phyloP scores from a whole-genome alignment of 2,113 vertebrate genomes.

The Crotalus horridus region DNA sequence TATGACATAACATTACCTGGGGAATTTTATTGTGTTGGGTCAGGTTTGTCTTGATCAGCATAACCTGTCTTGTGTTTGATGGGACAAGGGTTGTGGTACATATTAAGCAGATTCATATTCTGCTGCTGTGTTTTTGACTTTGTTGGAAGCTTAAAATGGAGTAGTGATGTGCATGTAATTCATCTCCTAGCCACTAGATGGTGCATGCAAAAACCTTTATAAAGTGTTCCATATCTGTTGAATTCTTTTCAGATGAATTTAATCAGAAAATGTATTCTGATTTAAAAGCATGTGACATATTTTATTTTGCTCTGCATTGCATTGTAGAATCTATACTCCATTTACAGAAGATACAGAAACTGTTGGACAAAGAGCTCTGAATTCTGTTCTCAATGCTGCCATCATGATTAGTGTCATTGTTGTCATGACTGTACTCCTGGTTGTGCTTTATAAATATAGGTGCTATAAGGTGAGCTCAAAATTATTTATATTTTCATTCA shows the following conservation, averaged over 20 bases:
- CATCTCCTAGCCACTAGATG: conserved; percentile 8
- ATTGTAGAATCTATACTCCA: conserved; percentile 91
- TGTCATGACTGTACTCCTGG: conserved; percentile 94
- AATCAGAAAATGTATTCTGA: background rate
- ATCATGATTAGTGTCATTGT: conserved; percentile 99
- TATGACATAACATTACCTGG: background rate
- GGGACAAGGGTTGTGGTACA: background rate
- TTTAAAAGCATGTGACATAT: background rate
- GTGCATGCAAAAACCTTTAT: background rate
- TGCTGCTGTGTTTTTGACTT: background rate
- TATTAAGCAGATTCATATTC: background rate
- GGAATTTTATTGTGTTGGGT: background rate
- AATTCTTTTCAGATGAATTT: background rate
- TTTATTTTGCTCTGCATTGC: conserved; percentile 43
- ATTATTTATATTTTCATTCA: background rate
- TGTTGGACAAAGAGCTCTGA: conserved; percentile 86
- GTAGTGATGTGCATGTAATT: background rate
- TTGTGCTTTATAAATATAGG: conserved; percentile 96
- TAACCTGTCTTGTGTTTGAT: background rate
- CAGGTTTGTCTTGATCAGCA: background rate
- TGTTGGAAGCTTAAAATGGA: background rate
- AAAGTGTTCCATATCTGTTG: background rate
- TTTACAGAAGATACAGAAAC: conserved; percentile 96
- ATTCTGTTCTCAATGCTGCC: conserved; percentile 92
- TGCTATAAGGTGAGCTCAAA: conserved; percentile 89